Percentiles rank a stretch among this genome's conserved stretches.
phyloP scores from a whole-genome alignment of 1,140 invertebrate species.

The Calephelis nemesis region DNA sequence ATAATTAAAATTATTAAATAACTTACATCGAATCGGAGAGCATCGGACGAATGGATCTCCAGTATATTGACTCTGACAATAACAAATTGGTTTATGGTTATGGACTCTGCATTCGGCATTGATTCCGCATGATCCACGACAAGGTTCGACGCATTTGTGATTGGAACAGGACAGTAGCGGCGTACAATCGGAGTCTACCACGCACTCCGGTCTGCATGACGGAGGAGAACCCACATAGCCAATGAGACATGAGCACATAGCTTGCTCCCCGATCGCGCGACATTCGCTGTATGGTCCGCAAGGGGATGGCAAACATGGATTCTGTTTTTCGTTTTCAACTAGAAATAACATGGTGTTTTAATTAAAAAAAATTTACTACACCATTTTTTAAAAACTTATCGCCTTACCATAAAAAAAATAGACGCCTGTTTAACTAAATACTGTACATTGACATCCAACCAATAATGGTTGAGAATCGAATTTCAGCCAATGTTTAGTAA shows the following conservation, averaged over 20 bases:
- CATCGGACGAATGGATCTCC: slow-evolving; percentile 82
- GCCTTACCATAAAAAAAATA: no score
- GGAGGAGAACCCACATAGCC: slow-evolving; percentile 86
- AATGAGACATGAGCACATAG: slow-evolving; percentile 84
- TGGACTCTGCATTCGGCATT: slow-evolving; percentile 81
- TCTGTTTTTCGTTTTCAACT: slow-evolving; percentile 57
- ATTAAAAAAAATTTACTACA: slow-evolving; percentile 24
- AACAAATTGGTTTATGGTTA: slow-evolving; percentile 84
- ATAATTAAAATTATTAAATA: neutral
- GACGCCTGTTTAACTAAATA: no score
- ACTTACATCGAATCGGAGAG: slow-evolving; percentile 51
- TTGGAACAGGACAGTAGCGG: slow-evolving; percentile 90
- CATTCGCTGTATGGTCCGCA: slow-evolving; percentile 86
- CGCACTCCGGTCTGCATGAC: slow-evolving; percentile 86
- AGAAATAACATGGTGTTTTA: slow-evolving; percentile 30
- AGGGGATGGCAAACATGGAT: slow-evolving; percentile 81
- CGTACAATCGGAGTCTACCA: slow-evolving; percentile 88
- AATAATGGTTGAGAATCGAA: no score
- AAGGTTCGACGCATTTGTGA: slow-evolving; percentile 89
- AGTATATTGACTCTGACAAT: slow-evolving; percentile 79
- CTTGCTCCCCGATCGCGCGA: slow-evolving; percentile 81
- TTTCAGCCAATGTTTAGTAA: no score
- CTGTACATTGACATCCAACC: no score
- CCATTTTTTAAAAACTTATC: slow-evolving; percentile 20
- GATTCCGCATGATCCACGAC: slow-evolving; percentile 85